Evolutionary conservation across 2,797 vertebrate genomes (phyloP).

Genomic region (Hozukius guyotensis): DNA sequence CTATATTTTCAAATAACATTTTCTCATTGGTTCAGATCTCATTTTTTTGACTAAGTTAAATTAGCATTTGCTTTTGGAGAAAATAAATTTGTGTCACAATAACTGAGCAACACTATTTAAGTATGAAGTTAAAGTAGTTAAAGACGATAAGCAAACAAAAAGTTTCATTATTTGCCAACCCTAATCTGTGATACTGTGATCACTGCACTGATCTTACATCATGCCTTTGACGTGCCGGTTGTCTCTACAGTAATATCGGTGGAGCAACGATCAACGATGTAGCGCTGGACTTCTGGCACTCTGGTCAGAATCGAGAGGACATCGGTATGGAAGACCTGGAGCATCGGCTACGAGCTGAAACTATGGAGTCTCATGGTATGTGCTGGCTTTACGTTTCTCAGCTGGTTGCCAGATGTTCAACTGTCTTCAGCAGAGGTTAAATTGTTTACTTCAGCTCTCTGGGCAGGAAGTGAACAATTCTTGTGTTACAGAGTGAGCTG

Average conservation of each 20-base stretch:
- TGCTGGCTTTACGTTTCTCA: background rate
- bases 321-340: constrained; percentile 91
- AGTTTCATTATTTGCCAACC: background rate
- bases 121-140: background rate
- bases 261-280: constrained; percentile 90
- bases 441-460: background rate
- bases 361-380: constrained; percentile 87
- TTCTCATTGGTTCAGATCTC: background rate
- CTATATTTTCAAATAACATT: background rate
- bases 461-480: background rate
- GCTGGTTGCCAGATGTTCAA: background rate
- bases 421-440: background rate
- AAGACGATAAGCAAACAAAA: background rate
- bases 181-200: background rate
- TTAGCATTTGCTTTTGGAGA: background rate
- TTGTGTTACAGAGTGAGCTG: background rate
- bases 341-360: constrained; percentile 84
- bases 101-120: background rate
- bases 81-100: background rate
- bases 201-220: background rate
- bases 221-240: background rate
- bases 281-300: constrained; percentile 90
- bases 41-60: background rate
- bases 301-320: constrained; percentile 89
- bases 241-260: constrained; percentile 87